Base-by-base conservation (phyloP, 1,140 invertebrate species). In the Homalodisca vitripennis region DNA sequence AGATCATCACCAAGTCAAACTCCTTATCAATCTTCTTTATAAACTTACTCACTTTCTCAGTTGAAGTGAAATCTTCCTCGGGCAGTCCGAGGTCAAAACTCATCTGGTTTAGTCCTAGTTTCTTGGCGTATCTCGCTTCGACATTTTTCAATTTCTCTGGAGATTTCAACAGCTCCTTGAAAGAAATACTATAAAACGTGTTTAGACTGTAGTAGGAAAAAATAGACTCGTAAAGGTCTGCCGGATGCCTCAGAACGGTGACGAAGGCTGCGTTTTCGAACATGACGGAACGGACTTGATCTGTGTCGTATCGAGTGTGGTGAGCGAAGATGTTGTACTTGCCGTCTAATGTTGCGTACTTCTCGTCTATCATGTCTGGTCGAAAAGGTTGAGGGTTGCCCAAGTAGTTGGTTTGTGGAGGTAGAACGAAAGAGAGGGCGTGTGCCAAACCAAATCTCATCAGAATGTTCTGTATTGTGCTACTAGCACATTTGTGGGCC, bases 1-100 rank as follows among this genome's bases (percentile, higher is more conserved):
- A 76, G 22, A 86, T 80, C 79, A 86, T 79, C 24, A 86, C 79
- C 3, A 85, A 73, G 68, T 81, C 76, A 73, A 86, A 85, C 24
- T 80, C 72, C 17, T 67, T 70, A 14, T 83, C 80, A 0, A 83
- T 71, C 41, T 76, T 71, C 24, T 67, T 51, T 29, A 80, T 78
- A 13, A 74, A 72, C 32, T 76, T 31, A 3, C 62, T 66, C 6
- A 70, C 62, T 63, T 68, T 55, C 20, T 57, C 46, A 2, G 53
- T 32, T 24, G 73, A 72, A 26, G 74, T 64, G 66, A 78, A 76
- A 34, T 71, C 26, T 53, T 71, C 63, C 41, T 69, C 66, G 27
- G 71, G 48, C 27, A 80, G 67, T 27, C 81, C 81, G n/a, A 82
- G 73, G 64, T 81, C 80, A 65, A 74, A 80, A 13, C 76, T 71